Base-by-base conservation (phyloP, 2,113 vertebrate genomes). In the Falcunculus frontatus region DNA sequence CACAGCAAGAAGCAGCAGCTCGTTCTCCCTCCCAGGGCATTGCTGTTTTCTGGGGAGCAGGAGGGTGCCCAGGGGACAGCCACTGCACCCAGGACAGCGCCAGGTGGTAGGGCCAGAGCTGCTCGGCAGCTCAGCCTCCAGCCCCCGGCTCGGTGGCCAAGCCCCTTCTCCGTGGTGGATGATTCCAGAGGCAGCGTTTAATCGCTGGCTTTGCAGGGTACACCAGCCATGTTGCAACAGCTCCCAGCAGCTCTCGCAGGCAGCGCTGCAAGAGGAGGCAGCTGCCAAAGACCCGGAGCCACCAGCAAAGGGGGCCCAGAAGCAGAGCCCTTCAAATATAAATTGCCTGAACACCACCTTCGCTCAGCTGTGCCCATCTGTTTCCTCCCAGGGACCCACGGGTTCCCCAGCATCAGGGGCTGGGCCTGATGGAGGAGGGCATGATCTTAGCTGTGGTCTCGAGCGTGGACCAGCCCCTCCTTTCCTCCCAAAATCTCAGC, bases 211-310 rank as follows among this genome's bases (percentile, higher is more conserved):
- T 93, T 84, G 91, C 95, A 63, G 91, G 90, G 44, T 44, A 72
- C 64, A 84, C 89, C 92, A 89, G 91, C 96, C 96, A 97, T 96
- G 94, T 91, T 96, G 94, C 88, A 97, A 63, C 88, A 83, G 94
- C 72, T 93, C 79, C 69, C 77, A 96, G 85, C 93, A 95, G 93
- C 87, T 92, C 85, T 75, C 8, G 2, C 89, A 95, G 84, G 70
- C 92, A 93, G 87, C 2, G 16, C 93, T 92, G 91, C 90, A 91
- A 93, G 39, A 65, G 52, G 21, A 91, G 82, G 60, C 2, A 26
- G 95, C 79, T 84, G 72, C 85, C 4, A 27, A 84, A 64, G 50
- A 79, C 47, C 49, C 3, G 10, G 55, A 90, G 59, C 83, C 57
- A 9, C 49, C 9, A 7, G 55, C 68, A 75, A 67, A 75, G 41